phyloP scores from a whole-genome alignment of 2,113 vertebrate species.

The Sylvietta virens region DNA sequence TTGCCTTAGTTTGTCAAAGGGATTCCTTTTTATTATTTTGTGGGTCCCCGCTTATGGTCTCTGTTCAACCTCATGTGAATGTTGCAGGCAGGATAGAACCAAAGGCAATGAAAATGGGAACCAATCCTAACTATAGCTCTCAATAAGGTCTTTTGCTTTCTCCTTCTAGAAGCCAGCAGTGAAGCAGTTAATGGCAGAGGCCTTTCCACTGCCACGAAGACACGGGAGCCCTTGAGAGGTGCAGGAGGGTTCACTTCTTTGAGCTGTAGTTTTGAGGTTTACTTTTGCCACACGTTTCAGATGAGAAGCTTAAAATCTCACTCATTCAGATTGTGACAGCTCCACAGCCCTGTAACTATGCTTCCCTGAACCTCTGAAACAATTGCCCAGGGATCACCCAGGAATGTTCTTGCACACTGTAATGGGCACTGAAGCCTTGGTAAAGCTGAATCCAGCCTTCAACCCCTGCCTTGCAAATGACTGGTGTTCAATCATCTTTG shows the following conservation, averaged over 20 bases:
- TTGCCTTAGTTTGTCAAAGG: background rate
- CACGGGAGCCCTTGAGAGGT: background rate
- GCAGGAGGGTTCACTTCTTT: background rate
- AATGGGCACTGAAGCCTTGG: background rate
- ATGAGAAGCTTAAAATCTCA: slow-evolving; percentile 10
- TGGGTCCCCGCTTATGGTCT: background rate
- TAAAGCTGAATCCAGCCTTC: background rate
- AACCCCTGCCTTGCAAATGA: background rate
- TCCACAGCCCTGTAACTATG: background rate
- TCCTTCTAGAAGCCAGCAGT: background rate
- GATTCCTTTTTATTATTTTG: background rate
- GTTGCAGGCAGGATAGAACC: background rate
- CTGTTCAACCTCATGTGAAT: background rate
- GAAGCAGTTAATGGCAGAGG: background rate
- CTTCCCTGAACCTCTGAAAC: slow-evolving; percentile 15
- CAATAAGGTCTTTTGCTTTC: background rate
- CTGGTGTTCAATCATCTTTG: slow-evolving; percentile 27
- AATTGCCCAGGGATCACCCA: background rate
- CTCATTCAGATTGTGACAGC: slow-evolving; percentile 4
- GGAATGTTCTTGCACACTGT: background rate
- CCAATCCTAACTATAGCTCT: background rate
- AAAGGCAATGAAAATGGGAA: background rate
- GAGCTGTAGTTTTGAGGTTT: background rate
- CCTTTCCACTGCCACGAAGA: background rate
- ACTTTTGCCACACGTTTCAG: background rate